phyloP scores from a whole-genome alignment of 35 echinoderm and acorn worm genomes.

The Hemicentrotus pulcherrimus region DNA sequence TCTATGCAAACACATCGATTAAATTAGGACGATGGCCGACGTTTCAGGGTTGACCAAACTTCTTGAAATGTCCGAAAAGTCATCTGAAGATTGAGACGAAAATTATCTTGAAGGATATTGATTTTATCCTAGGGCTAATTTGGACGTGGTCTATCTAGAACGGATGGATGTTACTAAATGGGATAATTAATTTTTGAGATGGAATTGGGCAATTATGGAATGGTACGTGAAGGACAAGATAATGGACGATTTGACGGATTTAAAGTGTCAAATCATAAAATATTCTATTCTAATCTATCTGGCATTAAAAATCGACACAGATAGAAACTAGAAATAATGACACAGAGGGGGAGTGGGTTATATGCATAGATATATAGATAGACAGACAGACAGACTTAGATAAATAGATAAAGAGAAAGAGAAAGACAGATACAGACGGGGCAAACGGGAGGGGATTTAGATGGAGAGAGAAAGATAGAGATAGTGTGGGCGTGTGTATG shows the following conservation, averaged over 20 bases:
- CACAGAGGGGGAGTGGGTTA: no score
- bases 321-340: not conserved
- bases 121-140: not conserved
- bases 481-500: no score
- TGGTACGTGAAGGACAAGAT: not conserved
- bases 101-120: not conserved
- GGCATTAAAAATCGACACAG: not conserved
- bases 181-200: not conserved
- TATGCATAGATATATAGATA: no score
- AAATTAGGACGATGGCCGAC: not conserved
- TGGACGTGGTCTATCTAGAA: not conserved
- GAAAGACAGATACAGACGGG: not conserved
- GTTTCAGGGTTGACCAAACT: not conserved
- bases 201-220: not conserved
- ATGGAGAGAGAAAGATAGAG: no score
- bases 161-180: not conserved
- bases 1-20: not conserved
- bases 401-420: not conserved
- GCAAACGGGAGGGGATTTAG: no score
- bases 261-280: not conserved
- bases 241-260: not conserved
- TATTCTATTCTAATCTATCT: no score
- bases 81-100: not conserved
- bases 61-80: not conserved
- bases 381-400: no score